Percentiles rank a stretch among this genome's conserved stretches.
Conservation (phyloP, 2,113 vertebrate genomes). For the Cyprinodon variegatus region DNA sequence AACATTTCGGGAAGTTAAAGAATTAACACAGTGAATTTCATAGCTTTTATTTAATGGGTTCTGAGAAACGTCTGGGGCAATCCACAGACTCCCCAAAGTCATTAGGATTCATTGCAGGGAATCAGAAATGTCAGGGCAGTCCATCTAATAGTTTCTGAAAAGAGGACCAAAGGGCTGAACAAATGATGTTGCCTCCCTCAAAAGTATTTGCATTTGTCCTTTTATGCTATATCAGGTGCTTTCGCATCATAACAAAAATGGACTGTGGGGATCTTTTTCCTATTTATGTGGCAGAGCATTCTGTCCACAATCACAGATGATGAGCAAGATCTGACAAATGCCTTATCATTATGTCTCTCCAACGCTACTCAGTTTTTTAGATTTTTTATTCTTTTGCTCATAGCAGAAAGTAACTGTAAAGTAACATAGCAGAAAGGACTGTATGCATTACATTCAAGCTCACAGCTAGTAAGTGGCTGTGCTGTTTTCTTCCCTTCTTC, state of each 20-base stretch:
- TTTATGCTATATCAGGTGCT: conserved; percentile 7
- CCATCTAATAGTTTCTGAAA: conserved; percentile 16
- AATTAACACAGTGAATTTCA: neutral
- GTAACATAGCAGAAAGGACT: conserved; percentile 30
- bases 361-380: conserved; percentile 61
- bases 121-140: conserved; percentile 20
- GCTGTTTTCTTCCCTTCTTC: conserved; percentile 68
- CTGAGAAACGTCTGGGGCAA: conserved; percentile 5
- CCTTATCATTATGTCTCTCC: conserved; percentile 66
- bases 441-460: conserved; percentile 71
- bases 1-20: neutral
- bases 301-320: conserved; percentile 41
- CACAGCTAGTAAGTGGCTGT: conserved; percentile 70
- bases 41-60: neutral
- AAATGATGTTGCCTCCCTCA: conserved; percentile 7
- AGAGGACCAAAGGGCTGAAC: neutral
- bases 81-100: conserved; percentile 1
- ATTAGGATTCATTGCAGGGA: conserved; percentile 24
- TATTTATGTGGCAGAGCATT: conserved; percentile 44
- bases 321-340: conserved; percentile 71
- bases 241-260: conserved; percentile 37
- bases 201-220: neutral
- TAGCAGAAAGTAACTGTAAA: conserved; percentile 32
- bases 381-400: conserved; percentile 44
- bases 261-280: conserved; percentile 28